These are phyloP conservation scores for Corythornis cristatus DNA, from an alignment of 2,113 vertebrate species.

Conservation along the genomic window DNA sequence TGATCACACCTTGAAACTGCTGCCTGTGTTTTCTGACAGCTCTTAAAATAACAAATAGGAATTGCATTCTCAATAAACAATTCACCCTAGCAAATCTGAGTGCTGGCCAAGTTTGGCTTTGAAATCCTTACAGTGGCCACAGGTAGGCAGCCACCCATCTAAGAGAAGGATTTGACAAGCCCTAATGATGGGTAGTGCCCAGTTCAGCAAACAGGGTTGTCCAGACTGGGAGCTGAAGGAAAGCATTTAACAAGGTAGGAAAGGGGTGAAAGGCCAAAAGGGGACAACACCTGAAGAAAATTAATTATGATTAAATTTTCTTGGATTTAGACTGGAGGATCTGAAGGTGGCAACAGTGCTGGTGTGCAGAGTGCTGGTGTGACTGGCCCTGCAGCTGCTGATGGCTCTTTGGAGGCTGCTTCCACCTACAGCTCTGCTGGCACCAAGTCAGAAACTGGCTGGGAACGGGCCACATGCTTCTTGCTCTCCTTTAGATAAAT, in stretches of 20 bases:
- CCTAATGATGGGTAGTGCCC: background rate
- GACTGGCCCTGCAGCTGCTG: background rate
- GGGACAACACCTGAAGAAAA: background rate
- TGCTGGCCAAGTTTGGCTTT: background rate
- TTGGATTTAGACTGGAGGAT: background rate
- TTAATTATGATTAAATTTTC: background rate
- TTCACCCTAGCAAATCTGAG: background rate
- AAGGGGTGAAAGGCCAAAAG: background rate
- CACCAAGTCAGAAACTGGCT: background rate
- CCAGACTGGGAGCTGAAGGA: background rate
- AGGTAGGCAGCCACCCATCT: background rate
- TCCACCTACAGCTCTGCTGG: background rate
- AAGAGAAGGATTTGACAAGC: fast-evolving
- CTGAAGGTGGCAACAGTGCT: background rate
- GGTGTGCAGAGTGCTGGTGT: background rate
- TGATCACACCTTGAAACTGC: background rate
- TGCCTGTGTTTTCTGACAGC: background rate
- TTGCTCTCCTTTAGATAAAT: background rate
- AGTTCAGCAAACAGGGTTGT: background rate
- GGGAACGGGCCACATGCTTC: background rate
- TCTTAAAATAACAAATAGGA: background rate
- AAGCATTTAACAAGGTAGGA: background rate
- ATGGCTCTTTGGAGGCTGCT: background rate
- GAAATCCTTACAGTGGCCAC: background rate
- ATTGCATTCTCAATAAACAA: background rate